phyloP scores from a whole-genome alignment of 2,113 vertebrate species.

The Tragulus kanchil region DNA sequence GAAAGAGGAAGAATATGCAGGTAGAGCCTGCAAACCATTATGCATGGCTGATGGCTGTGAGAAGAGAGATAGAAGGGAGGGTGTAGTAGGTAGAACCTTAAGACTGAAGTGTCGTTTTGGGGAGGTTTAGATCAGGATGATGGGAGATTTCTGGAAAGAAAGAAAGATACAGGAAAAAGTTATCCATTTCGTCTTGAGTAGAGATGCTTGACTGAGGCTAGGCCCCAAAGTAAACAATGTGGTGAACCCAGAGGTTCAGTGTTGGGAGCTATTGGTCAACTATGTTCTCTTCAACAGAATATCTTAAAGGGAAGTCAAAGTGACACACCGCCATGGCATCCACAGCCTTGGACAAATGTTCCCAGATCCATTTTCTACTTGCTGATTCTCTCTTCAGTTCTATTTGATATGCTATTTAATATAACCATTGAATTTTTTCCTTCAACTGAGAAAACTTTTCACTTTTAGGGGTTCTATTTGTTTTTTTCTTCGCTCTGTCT shows the following conservation, averaged over 20 bases:
- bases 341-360: not conserved
- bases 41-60: not conserved
- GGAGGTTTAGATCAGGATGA: not conserved
- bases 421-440: not conserved
- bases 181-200: not conserved
- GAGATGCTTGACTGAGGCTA: not conserved
- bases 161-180: not conserved
- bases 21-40: not conserved
- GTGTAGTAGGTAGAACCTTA: not conserved
- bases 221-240: not conserved
- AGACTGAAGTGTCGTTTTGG: not conserved
- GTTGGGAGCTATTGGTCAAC: not conserved
- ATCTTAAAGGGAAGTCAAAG: not conserved
- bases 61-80: not conserved
- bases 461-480: not conserved
- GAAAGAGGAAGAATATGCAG: not conserved
- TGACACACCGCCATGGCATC: not conserved
- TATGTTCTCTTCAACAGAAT: not conserved
- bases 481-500: not conserved
- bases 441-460: not conserved
- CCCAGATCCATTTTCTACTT: not conserved
- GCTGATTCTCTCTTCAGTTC: constrained; percentile 29
- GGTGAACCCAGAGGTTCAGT: not conserved
- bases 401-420: not conserved
- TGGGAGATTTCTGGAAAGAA: not conserved